A percentile compares a stretch with the other conserved stretches of the same genome.
Evolutionary conservation across 35 echinoderm and acorn worm species (phyloP).

Genomic region (Patiria miniata): DNA sequence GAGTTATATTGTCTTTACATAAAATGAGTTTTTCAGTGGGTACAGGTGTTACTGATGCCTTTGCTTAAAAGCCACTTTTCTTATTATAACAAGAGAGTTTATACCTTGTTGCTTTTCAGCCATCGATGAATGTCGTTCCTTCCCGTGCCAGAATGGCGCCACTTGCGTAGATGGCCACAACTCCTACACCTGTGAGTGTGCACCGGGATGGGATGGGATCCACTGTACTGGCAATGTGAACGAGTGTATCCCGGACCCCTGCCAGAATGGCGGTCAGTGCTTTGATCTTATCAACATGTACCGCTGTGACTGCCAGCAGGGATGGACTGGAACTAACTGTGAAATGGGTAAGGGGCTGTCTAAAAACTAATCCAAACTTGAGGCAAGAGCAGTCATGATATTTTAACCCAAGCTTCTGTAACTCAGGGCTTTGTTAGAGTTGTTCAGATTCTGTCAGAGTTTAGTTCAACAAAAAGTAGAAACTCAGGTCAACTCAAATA

Average conservation of each 20-base stretch:
- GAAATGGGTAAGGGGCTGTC: neutral
- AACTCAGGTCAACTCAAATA: no score
- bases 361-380: neutral
- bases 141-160: slow-evolving; percentile 67
- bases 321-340: slow-evolving; percentile 61
- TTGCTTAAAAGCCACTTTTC: no score
- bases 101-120: neutral
- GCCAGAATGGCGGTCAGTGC: slow-evolving; percentile 44
- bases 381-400: no score
- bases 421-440: no score
- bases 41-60: no score
- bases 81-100: no score
- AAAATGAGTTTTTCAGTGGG: no score
- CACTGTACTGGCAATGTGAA: slow-evolving; percentile 16
- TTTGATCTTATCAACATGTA: slow-evolving; percentile 38
- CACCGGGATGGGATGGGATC: neutral
- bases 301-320: slow-evolving; percentile 36
- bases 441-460: no score
- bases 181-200: neutral
- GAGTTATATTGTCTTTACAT: no score
- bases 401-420: no score
- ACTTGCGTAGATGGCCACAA: slow-evolving; percentile 7
- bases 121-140: slow-evolving; percentile 45
- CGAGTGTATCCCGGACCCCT: slow-evolving; percentile 47
- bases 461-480: no score